These are phyloP conservation scores for Tenthredo distinguenda DNA, from an alignment of 2,888 invertebrate genomes.

Conservation along the genomic window DNA sequence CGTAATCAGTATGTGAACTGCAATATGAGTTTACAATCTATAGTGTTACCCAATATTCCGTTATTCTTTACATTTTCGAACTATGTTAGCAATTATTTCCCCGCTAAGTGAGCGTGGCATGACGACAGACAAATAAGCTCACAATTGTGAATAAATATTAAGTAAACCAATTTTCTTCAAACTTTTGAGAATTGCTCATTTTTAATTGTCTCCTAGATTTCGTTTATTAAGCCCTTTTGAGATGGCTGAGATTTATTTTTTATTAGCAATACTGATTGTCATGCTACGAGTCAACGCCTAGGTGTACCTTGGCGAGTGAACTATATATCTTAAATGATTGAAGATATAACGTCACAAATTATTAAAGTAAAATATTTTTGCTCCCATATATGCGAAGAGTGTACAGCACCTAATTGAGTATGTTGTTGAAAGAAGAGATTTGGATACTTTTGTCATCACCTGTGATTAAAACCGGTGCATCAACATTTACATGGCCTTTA, in stretches of 20 bases:
- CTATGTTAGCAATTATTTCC: not conserved
- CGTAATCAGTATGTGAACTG: not conserved
- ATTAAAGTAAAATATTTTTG: constrained; percentile 35
- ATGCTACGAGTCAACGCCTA: constrained; percentile 10
- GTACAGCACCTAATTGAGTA: constrained; percentile 43
- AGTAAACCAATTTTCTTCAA: not conserved
- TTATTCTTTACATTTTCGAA: not conserved
- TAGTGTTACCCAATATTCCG: not conserved
- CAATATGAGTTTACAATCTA: constrained; percentile 13
- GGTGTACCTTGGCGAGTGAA: constrained; percentile 8
- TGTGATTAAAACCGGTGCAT: constrained; percentile 37
- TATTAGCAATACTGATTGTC: not conserved
- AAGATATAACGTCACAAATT: constrained; percentile 32
- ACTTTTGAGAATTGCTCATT: not conserved
- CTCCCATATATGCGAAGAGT: constrained; percentile 24
- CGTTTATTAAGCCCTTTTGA: not conserved
- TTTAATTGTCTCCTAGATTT: not conserved
- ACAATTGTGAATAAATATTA: not conserved
- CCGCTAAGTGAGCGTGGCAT: not conserved
- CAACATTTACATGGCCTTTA: constrained; percentile 35
- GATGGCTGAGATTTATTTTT: not conserved
- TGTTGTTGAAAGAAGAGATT: constrained; percentile 45
- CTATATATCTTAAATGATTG: not conserved
- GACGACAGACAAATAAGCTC: not conserved
- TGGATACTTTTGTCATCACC: constrained; percentile 22